Percentiles rank a stretch among this genome's conserved stretches.
Conservation (phyloP, 2,113 vertebrate genomes). For the Callipepla squamata region DNA sequence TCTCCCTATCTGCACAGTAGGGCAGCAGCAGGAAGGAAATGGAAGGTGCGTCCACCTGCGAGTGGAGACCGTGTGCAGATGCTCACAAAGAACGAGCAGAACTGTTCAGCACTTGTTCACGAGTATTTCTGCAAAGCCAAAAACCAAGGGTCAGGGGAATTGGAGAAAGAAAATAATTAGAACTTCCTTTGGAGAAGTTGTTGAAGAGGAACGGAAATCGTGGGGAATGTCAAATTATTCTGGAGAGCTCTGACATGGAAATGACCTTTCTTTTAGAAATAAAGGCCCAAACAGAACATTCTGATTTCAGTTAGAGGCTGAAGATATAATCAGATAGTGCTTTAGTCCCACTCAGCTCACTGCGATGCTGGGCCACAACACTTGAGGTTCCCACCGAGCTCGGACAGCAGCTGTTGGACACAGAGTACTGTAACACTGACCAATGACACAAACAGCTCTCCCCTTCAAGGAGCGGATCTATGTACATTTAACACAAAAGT, state of each 20-base stretch:
- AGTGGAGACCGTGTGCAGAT: accelerated
- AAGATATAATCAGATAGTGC: not conserved
- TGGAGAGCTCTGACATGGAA: not conserved
- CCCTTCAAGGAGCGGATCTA: not conserved
- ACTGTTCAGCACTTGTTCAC: accelerated
- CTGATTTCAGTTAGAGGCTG: not conserved
- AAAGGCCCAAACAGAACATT: not conserved
- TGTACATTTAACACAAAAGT: constrained; percentile 62
- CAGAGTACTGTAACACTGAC: not conserved
- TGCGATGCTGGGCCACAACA: not conserved
- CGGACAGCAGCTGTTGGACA: not conserved
- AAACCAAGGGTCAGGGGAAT: accelerated
- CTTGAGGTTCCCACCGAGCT: not conserved
- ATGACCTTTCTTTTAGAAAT: not conserved
- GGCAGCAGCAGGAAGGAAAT: not conserved
- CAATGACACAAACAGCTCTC: not conserved
- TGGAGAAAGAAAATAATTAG: not conserved
- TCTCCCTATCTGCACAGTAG: not conserved
- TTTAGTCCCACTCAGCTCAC: not conserved
- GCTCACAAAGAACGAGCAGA: not conserved
- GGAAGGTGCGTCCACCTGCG: accelerated
- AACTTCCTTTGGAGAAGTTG: too few relatives aligned
- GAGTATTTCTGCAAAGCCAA: not conserved
- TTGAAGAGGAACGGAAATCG: not conserved
- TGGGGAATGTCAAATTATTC: not conserved